These are phyloP conservation scores for Bruchidius siliquastri DNA, from an alignment of 2,888 invertebrate species.

Conservation along the genomic window DNA sequence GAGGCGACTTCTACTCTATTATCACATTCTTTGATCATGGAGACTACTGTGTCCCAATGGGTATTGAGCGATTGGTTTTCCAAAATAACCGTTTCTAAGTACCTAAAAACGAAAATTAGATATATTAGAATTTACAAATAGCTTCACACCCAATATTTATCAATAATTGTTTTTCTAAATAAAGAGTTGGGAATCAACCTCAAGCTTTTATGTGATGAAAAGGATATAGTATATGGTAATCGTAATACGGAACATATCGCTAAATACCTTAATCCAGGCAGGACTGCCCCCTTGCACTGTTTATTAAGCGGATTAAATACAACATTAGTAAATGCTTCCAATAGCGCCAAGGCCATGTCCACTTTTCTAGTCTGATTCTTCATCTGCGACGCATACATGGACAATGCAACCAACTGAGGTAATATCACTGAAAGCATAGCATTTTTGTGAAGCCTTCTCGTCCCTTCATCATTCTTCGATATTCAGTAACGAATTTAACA, in stretches of 20 bases:
- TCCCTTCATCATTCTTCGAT: too few relatives aligned
- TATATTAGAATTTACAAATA: too few relatives aligned
- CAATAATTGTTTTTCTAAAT: too few relatives aligned
- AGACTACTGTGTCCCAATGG: constrained; percentile 51
- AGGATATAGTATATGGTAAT: too few relatives aligned
- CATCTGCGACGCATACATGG: constrained; percentile 53
- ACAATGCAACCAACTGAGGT: constrained; percentile 56
- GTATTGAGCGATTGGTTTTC: constrained; percentile 46
- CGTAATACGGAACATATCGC: not conserved
- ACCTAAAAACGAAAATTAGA: constrained; percentile 32
- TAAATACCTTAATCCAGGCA: constrained; percentile 51
- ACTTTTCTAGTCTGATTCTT: constrained; percentile 52
- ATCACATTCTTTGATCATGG: constrained; percentile 54
- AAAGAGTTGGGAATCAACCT: too few relatives aligned
- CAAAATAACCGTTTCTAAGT: constrained; percentile 49
- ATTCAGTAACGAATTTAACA: too few relatives aligned
- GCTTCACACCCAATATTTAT: too few relatives aligned
- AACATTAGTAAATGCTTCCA: constrained; percentile 61
- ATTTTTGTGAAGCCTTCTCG: too few relatives aligned
- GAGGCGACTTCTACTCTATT: constrained; percentile 40
- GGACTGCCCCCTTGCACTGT: constrained; percentile 47
- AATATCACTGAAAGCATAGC: constrained; percentile 54
- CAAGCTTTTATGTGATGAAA: too few relatives aligned
- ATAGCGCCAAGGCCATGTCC: constrained; percentile 57
- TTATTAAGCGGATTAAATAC: constrained; percentile 53